Evolutionary conservation across 1,140 invertebrate genomes (phyloP), one percentile per base, ranked within the genome.

Genomic region (Drosophila arizonae): DNA sequence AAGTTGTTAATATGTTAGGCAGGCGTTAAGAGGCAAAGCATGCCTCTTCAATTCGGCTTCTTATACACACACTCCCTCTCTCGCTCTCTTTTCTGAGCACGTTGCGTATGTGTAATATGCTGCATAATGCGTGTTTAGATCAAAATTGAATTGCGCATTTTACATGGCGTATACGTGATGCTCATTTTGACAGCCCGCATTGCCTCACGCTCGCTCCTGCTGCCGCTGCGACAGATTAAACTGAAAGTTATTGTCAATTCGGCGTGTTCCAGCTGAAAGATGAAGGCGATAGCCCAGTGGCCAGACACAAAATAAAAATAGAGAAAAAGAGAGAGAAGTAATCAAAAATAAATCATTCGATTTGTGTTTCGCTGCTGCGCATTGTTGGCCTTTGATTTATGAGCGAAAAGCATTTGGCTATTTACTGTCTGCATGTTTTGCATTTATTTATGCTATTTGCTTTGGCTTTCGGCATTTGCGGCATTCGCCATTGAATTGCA

Each of bases 41-140:
- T 66, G 61, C 64, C 28, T 74, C 76, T 74, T 80, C 64, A 73
- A 85, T 73, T 79, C 80, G 64, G 51, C 45, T 84, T 64, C 58
- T 64, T 60, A 58, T 61, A 46, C 65, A 66, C 45, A n/a, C 4
- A 26, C 43, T 26, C 8, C 6, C 33, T 9, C 33, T 33, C 9
- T 9, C 33, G 10, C 2, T 63, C 6, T 60, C 33, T 21, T 9
- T 0, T n/a, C 11, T 46, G 26, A 50, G 50, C 50, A 13, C 43
- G 39, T 58, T 24, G 70, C 81, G 75, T 81, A 86, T 86, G 81
- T 79, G 81, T 86, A 86, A 87, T 79, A 76, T 86, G 82, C 82
- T 87, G 84, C 82, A 87, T 88, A 87, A 87, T 87, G 82, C 82
- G 82, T 88, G 84, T 71, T 87, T 88, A 87, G 76, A 76, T 87